Base-by-base conservation (phyloP, 2,888 invertebrate species). In the Chrysopilus asiliformis region DNA sequence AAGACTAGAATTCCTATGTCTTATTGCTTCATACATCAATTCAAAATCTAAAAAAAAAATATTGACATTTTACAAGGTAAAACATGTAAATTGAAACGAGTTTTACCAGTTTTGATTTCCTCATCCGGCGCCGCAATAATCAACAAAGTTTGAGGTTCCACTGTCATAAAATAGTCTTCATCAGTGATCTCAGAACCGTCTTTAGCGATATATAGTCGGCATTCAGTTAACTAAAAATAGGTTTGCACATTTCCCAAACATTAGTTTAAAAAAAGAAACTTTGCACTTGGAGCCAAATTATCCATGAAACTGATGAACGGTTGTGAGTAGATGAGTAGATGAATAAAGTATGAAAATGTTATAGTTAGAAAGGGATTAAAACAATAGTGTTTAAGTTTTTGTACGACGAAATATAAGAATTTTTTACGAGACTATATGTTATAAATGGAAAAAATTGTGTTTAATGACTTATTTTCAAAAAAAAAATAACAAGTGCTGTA, bases 61-160 rank as follows among this genome's bases (percentile, higher is more conserved):
- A 7, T 18, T 17, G 10, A 20, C 15, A 20, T 17, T n/a, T n/a
- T n/a, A n/a, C n/a, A n/a, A n/a, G n/a, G n/a, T n/a, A n/a, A n/a
- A n/a, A n/a, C n/a, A n/a, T n/a, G n/a, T n/a, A n/a, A n/a, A n/a
- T n/a, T n/a, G n/a, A n/a, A n/a, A n/a, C n/a, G n/a, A n/a, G n/a
- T 15, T 26, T 31, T 32, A 72, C 74, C 74, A 57, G 70, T 72
- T 56, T 71, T 67, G 60, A 73, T 71, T 51, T 66, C 61, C 47
- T 71, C 69, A 45, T 67, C 62, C 3, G 57, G 54, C 2, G 51
- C 55, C 36, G 64, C 63, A 29, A 71, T 57, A 40, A 85, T 74
- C 39, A 87, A 69, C 12, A 83, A 66, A 1, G 81, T 82, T 57
- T 87, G 86, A 1, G 81, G 63, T 32, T 79, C 75, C 36, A 87